phyloP scores from a whole-genome alignment of 2,797 vertebrate genomes.

The Ciconia nigra region DNA sequence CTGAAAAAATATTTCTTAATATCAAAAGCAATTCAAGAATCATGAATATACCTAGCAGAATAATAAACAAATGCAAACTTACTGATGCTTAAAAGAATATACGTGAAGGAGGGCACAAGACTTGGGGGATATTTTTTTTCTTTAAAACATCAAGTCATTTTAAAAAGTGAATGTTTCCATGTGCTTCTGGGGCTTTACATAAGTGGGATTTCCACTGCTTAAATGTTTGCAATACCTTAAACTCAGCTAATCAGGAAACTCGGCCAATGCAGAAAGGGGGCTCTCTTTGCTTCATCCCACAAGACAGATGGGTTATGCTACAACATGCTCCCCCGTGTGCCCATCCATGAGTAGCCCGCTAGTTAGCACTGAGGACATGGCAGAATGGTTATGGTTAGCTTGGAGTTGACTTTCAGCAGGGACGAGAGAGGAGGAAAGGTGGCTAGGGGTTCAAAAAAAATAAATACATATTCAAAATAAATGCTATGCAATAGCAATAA shows the following conservation, averaged over 20 bases:
- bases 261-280: neutral
- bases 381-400: neutral
- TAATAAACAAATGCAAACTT: neutral
- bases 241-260: neutral
- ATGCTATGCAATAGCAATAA: neutral
- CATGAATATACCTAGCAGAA: neutral
- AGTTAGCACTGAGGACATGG: neutral
- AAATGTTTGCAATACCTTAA: neutral
- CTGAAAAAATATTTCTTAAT: neutral
- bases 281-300: neutral
- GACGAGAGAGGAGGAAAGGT: neutral
- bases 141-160: neutral
- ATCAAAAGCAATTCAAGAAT: neutral
- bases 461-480: neutral
- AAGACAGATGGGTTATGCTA: neutral
- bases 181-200: neutral
- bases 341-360: fast-evolving
- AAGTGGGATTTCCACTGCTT: neutral
- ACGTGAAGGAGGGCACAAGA: neutral
- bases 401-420: neutral
- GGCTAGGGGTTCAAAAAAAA: neutral
- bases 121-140: neutral
- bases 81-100: neutral
- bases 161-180: neutral
- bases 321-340: neutral